Conservation (phyloP, 2,888 invertebrate species). For the Agriopis leucophaearia region DNA sequence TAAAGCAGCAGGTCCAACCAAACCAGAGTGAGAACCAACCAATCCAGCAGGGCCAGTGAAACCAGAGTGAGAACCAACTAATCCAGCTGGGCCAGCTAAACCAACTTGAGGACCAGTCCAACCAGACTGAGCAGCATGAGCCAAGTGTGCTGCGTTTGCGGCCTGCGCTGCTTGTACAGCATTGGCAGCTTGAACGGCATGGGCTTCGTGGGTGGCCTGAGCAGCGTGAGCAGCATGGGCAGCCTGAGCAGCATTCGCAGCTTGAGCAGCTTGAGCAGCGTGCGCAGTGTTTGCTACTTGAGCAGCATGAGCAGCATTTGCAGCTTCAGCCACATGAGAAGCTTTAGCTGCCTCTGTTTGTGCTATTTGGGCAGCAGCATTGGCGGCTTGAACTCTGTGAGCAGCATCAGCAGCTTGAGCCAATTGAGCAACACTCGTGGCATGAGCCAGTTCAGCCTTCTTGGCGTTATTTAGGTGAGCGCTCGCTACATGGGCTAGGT, state of each 20-base stretch:
- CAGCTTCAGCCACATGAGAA: conserved; percentile 41
- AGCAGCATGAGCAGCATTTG: conserved; percentile 43
- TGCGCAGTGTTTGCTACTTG: conserved; percentile 27
- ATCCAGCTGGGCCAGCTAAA: conserved; percentile 28
- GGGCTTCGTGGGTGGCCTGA: conserved; percentile 32
- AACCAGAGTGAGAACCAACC: conserved; percentile 2
- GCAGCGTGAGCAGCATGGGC: conserved; percentile 42
- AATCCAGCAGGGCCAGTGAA: conserved; percentile 22
- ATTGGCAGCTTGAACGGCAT: conserved; percentile 37
- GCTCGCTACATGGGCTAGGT: conserved; percentile 43
- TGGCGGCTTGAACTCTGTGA: conserved; percentile 29
- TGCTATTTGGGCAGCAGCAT: conserved; percentile 31
- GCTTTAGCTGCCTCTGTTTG: conserved; percentile 38
- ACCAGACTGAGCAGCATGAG: conserved; percentile 38
- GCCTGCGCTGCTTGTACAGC: conserved; percentile 39
- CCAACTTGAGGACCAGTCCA: conserved; percentile 35
- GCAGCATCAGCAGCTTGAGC: conserved; percentile 35
- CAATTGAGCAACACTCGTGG: conserved; percentile 33
- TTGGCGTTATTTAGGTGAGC: conserved; percentile 32
- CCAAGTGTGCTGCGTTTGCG: conserved; percentile 39
- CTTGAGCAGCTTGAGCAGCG: conserved; percentile 48
- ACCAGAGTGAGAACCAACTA: conserved; percentile 36
- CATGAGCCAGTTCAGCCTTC: conserved; percentile 38
- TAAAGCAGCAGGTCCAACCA: conserved; percentile 8
- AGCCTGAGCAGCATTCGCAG: conserved; percentile 40